These are phyloP conservation scores for Gymnarchus niloticus DNA, from an alignment of 2,113 vertebrate genomes.

Conservation along the genomic window DNA sequence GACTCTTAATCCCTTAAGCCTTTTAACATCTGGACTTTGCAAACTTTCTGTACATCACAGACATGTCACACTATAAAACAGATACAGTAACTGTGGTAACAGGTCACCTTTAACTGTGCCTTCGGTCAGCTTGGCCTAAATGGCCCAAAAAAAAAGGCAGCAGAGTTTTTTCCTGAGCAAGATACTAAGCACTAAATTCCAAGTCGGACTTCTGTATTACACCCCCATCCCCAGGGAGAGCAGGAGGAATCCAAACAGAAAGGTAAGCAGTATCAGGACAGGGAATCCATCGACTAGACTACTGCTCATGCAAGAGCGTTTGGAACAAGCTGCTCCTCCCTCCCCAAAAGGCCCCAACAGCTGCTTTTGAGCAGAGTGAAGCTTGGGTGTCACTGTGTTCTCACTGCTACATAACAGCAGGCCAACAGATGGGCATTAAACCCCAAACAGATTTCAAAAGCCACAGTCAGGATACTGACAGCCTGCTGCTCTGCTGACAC, in stretches of 20 bases:
- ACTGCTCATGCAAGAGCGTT: neutral
- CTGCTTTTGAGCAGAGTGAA: neutral
- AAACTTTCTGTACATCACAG: neutral
- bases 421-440: neutral
- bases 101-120: neutral
- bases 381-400: neutral
- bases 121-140: too few relatives aligned
- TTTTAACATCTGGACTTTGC: neutral
- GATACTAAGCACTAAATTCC: neutral
- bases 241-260: neutral
- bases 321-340: neutral
- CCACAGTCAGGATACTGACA: neutral
- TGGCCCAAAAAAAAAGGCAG: too few relatives aligned
- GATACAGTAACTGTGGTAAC: neutral
- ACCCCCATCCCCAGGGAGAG: neutral
- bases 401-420: neutral
- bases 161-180: neutral
- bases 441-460: neutral
- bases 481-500: neutral
- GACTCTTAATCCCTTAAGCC: neutral
- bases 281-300: too few relatives aligned
- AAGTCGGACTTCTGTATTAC: neutral
- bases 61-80: neutral
- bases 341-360: neutral
- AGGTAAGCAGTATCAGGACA: neutral